Conservation (phyloP, 2,888 invertebrate species). For the Microdon myrmicae region DNA sequence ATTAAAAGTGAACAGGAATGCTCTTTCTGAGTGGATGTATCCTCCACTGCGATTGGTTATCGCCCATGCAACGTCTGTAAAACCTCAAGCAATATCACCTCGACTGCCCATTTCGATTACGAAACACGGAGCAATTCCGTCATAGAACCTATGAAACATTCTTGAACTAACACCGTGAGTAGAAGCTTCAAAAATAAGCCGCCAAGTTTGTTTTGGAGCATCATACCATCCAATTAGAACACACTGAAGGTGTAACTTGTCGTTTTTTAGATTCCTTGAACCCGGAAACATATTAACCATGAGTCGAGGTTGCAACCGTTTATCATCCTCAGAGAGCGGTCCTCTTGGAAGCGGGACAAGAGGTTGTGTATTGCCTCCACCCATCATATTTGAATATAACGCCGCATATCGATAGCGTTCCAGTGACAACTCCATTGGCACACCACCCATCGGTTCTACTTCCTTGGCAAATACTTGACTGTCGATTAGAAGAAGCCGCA, state of each 20-base stretch:
- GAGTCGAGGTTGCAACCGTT: conserved; percentile 68
- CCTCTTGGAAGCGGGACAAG: too few relatives aligned
- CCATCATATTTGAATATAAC: too few relatives aligned
- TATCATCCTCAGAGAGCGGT: conserved; percentile 66
- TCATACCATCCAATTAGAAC: conserved; percentile 83
- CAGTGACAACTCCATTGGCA: conserved; percentile 90
- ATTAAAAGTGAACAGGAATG: too few relatives aligned
- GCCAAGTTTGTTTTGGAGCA: too few relatives aligned
- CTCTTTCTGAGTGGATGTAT: too few relatives aligned
- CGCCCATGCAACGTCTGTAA: conserved; percentile 83
- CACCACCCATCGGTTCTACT: conserved; percentile 93
- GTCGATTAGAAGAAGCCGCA: conserved; percentile 86
- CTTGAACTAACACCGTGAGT: conserved; percentile 87
- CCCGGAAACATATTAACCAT: too few relatives aligned
- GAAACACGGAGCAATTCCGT: conserved; percentile 84
- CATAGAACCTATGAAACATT: conserved; percentile 89
- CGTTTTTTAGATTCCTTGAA: conserved; percentile 82
- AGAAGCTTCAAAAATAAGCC: too few relatives aligned
- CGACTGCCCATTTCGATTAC: too few relatives aligned
- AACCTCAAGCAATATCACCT: conserved; percentile 87
- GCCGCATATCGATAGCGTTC: conserved; percentile 89
- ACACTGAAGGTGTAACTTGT: conserved; percentile 81
- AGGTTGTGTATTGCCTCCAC: too few relatives aligned
- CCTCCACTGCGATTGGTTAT: conserved; percentile 74
- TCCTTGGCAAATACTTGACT: conserved; percentile 94